Conservation (phyloP, 2,888 invertebrate species). For the Stegophylla sp. region DNA sequence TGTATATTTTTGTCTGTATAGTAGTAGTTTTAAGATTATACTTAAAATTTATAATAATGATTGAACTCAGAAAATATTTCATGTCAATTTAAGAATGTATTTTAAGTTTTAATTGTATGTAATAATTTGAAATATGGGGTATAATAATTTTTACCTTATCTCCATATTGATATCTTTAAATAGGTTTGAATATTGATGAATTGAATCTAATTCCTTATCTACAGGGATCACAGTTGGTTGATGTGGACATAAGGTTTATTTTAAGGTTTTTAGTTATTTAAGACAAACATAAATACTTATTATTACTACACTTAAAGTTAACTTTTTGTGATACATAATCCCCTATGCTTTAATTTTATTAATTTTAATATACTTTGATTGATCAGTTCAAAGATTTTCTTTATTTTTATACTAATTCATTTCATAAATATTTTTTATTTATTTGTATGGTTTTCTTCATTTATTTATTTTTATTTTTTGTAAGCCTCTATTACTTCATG, state of each 20-base stretch:
- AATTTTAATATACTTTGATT: background rate
- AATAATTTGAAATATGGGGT: background rate
- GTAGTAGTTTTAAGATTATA: background rate
- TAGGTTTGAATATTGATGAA: background rate
- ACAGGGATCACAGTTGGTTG: slow-evolving; percentile 4
- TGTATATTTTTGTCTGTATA: background rate
- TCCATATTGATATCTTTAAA: slow-evolving; percentile 2
- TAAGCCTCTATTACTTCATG: background rate
- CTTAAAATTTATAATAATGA: background rate
- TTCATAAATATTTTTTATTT: slow-evolving; percentile 15
- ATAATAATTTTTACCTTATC: slow-evolving; percentile 13
- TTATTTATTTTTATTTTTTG: background rate
- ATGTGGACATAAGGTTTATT: slow-evolving; percentile 24
- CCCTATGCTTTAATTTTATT: slow-evolving; percentile 13
- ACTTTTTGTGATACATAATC: slow-evolving; percentile 21
- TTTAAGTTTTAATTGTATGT: background rate
- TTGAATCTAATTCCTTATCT: background rate
- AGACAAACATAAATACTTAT: slow-evolving; percentile 10
- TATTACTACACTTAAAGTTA: slow-evolving; percentile 14
- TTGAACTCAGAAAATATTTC: slow-evolving; percentile 18
- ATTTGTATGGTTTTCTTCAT: no score
- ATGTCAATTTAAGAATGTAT: background rate
- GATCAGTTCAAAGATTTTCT: background rate
- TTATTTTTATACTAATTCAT: slow-evolving; percentile 18
- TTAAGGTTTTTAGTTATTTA: slow-evolving; percentile 8